Evolutionary conservation across 2,888 invertebrate genomes (phyloP).

Genomic region (Calameuta idolon): DNA sequence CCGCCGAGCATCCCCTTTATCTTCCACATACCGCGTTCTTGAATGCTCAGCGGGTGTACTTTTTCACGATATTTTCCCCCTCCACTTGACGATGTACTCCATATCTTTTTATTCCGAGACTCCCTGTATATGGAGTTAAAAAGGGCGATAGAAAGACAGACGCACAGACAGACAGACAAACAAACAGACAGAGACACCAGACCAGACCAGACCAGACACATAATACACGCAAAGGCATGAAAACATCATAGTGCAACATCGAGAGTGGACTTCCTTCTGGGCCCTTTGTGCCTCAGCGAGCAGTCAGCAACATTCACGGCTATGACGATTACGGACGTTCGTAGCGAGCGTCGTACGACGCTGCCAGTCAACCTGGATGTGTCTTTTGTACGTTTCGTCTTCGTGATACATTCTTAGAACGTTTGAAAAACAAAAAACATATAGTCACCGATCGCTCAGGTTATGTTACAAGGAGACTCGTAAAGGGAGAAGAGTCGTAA

Average conservation of each 20-base stretch:
- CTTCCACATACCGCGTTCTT: too few relatives aligned
- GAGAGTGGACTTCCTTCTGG: background rate
- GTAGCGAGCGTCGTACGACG: background rate
- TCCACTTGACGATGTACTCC: too few relatives aligned
- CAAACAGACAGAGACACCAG: conserved; percentile 7
- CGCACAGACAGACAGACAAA: conserved; percentile 25
- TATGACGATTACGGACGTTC: background rate
- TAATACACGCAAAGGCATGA: background rate
- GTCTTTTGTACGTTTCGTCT: background rate
- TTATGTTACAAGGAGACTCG: background rate
- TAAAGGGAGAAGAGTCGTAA: too few relatives aligned
- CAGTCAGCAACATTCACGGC: background rate
- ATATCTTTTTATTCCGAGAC: too few relatives aligned
- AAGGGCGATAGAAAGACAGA: conserved; percentile 17
- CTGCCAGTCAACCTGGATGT: background rate
- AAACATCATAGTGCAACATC: background rate
- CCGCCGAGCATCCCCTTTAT: too few relatives aligned
- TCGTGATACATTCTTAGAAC: background rate
- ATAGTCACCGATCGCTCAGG: background rate
- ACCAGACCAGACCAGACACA: background rate
- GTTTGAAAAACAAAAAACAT: background rate
- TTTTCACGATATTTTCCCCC: too few relatives aligned
- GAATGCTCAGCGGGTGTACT: too few relatives aligned
- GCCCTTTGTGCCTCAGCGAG: background rate
- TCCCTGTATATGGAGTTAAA: conserved; percentile 2